Evolutionary conservation across 2,113 vertebrate species (phyloP).

Genomic region (Sturnira hondurensis): DNA sequence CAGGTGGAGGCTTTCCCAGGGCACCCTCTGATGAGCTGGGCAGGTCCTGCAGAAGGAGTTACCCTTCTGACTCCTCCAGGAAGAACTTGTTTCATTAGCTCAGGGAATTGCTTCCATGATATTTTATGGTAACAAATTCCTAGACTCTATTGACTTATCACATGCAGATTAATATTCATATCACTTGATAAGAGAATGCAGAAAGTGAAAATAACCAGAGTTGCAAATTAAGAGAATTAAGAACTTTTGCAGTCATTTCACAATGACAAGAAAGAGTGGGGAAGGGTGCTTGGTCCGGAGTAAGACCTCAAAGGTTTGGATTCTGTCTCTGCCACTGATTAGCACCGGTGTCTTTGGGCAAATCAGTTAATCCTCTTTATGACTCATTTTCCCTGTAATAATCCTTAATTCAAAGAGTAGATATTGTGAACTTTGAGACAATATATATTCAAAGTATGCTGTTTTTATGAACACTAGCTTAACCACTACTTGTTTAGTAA

Average conservation of each 20-base stretch:
- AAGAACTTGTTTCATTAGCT: neutral
- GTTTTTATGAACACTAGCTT: neutral
- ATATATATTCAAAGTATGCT: neutral
- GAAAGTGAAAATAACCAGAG: neutral
- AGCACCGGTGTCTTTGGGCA: neutral
- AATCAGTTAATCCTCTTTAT: neutral
- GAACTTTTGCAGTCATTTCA: neutral
- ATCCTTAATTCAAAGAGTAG: neutral
- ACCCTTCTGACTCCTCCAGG: neutral
- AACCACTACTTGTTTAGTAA: neutral
- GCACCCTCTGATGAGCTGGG: accelerated
- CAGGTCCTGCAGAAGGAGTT: neutral
- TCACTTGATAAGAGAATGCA: neutral
- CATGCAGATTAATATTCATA: neutral
- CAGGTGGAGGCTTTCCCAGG: neutral
- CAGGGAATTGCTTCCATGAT: neutral
- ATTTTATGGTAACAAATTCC: neutral
- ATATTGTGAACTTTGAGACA: neutral
- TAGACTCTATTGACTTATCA: neutral
- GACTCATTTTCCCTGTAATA: neutral
- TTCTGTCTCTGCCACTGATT: neutral
- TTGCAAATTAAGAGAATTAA: neutral
- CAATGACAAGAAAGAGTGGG: neutral
- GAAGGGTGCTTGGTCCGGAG: neutral
- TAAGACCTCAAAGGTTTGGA: neutral